Base-by-base conservation (phyloP, 2,113 vertebrate species). In the Arothron firmamentum region DNA sequence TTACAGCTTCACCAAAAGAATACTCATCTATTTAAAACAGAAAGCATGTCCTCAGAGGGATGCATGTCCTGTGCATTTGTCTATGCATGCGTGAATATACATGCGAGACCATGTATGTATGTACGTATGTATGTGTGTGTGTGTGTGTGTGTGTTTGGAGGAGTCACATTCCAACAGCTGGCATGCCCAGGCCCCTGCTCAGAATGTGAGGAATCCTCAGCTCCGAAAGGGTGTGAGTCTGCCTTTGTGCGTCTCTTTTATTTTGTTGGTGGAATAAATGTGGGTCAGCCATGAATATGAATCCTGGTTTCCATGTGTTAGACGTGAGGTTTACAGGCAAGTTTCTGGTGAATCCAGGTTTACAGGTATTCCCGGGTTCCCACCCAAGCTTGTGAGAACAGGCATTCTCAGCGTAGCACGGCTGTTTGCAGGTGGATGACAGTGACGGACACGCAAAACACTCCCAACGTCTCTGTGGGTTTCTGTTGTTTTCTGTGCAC, bases 121-220 rank as follows among this genome's bases (percentile, higher is more conserved):
- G 18, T 18, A 1, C 21, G 21, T 50, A 53, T 59, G 56, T n/a
- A n/a, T n/a, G n/a, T 17, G 17, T 3, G 1, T 50, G 20, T 49
- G 45, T 54, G 21, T 10, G 1, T 21, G 17, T 41, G 18, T 19
- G 3, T 31, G 21, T 50, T 54, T 60, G 56, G 51, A 56, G 59
- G 67, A 84, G 76, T 76, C 74, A 72, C 82, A 82, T 85, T 79
- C 79, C 80, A 83, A 78, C 89, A 90, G 87, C 84, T 90, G 89
- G 86, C 86, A 89, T 87, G 82, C 69, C 70, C 75, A 70, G 81
- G 78, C 86, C 79, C 69, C 81, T 72, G 72, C 63, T 69, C 70
- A 79, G 79, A 85, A 88, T 88, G 77, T 71, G 70, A 50, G 82
- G 84, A 89, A 90, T 88, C 81, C 65, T 50, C 50, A 54, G 52